Base-by-base conservation (phyloP, 2,797 vertebrate genomes). In the Muscicapa striata region DNA sequence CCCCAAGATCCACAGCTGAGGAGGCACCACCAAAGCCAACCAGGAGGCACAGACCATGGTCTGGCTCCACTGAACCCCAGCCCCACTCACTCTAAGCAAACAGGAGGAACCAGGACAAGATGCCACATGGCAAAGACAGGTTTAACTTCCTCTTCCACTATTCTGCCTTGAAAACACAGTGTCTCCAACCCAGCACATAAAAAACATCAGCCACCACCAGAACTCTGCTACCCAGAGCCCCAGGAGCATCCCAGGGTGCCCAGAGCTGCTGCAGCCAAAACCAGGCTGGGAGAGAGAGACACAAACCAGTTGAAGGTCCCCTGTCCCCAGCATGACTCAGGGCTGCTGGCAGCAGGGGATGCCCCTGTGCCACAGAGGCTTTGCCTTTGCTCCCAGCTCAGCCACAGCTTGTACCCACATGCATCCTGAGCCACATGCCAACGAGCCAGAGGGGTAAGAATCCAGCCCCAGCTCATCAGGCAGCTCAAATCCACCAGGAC, bases 171-270 rank as follows among this genome's bases (percentile, higher is more conserved):
- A 83, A 70, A 87, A 68, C 30, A 26, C 0, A 0, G 15, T 1
- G 4, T 34, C 36, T 80, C 46, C 72, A 83, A 32, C 7, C 30
- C 3, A 0, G 59, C 68, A 38, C 23, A 81, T 5, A 1, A 45
- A 13, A 3, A 32, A 36, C 54, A 40, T 24, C 81, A 40, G 52
- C 76, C 15, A 4, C n/a, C 59, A 81, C 17, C 10, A 1, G 54
- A 1, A 3, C 41, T 41, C 30, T 0, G 0, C 4, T 1, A 40
- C 4, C 58, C 11, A 4, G 38, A 48, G 58, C 24, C 8, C 14
- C 3, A 21, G 43, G 38, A 66, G 30, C 67, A 79, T 16, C 26
- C 34, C 2, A 0, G 23, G 14, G 26, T 52, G 57, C 20, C 46
- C 79, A 41, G 45, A 68, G 32, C 46, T 32, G n/a, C 64, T 24